Base-by-base conservation (phyloP, 2,113 vertebrate genomes). In the Benitochromis conjunctus region DNA sequence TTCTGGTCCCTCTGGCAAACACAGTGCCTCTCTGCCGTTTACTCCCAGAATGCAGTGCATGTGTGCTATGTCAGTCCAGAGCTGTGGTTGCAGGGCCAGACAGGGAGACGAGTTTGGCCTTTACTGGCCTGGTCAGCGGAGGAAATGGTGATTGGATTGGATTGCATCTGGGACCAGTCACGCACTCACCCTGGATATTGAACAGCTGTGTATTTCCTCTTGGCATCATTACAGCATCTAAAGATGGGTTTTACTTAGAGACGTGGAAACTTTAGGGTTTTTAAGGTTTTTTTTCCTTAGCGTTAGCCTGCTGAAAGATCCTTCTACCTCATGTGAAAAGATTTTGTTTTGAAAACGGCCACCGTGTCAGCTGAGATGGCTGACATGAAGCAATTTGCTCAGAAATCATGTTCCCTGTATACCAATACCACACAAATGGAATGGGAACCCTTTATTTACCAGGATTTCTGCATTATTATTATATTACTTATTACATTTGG, bases 21-120 rank as follows among this genome's bases (percentile, higher is more conserved):
- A 34, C 7, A 1, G 74, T 85, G 85, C 87, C 77, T 84, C 85
- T 90, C 83, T 90, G 82, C 51, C 3, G 77, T 77, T 89, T 74
- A 54, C 69, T 91, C 85, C 66, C 57, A 88, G 38, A 91, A 83
- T 82, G 88, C 76, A 79, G 11, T 78, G 53, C 71, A 21, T 83
- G 55, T 36, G 58, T 86, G 79, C 84, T 87, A 55, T 57, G 64
- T 66, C 54, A 19, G 79, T 86, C 82, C 88, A 87, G 54, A 85
- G 83, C 84, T 96, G 93, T 83, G 94, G 95, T 95, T 87, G 38
- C 81, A 84, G 69, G 57, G 89, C 85, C 88, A 92, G 92, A 92
- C 88, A 83, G 54, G 34, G 57, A 93, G 91, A 91, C 88, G 41
- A 71, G 74, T 74, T 87, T 19, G 12, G 74, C 64, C 79, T 91